Percentiles rank a stretch among this genome's conserved stretches.
Evolutionary conservation across 1,140 invertebrate species (phyloP).

Genomic region (Drosophila funebris): DNA sequence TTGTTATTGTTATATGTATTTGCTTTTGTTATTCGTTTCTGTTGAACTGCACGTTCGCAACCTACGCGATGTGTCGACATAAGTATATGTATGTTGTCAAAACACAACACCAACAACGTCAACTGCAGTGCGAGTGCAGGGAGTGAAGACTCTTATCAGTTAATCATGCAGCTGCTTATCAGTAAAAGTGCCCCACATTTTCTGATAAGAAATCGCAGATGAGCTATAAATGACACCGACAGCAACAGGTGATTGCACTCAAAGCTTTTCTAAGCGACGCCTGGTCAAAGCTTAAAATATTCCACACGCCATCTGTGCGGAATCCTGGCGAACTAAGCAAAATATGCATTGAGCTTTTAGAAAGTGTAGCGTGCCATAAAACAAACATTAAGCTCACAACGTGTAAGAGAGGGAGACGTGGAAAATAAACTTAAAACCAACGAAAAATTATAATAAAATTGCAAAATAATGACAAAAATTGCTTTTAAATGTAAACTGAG

Average conservation of each 20-base stretch:
- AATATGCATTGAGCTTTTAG: slow-evolving; percentile 29
- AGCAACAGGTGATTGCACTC: slow-evolving; percentile 52
- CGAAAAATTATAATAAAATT: slow-evolving; percentile 29
- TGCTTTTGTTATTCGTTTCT: slow-evolving; percentile 10
- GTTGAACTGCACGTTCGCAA: slow-evolving; percentile 36
- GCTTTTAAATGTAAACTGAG: slow-evolving; percentile 47
- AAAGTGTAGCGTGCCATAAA: slow-evolving; percentile 30
- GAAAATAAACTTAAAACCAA: slow-evolving; percentile 24
- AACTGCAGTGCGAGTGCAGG: slow-evolving; percentile 9
- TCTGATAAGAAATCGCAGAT: slow-evolving; percentile 16
- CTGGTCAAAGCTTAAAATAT: slow-evolving; percentile 31
- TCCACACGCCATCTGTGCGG: slow-evolving; percentile 49
- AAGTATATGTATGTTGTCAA: neutral
- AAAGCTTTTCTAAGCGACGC: slow-evolving; percentile 49
- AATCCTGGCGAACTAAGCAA: slow-evolving; percentile 36
- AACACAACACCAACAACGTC: neutral
- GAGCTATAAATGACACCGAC: neutral
- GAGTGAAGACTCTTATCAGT: slow-evolving; percentile 1
- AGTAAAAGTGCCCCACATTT: neutral
- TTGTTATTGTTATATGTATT: slow-evolving; percentile 11
- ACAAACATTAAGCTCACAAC: slow-evolving; percentile 8
- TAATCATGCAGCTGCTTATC: slow-evolving; percentile 25
- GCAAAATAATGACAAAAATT: slow-evolving; percentile 39
- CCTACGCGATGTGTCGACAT: slow-evolving; percentile 31
- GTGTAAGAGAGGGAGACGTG: neutral